Conservation (phyloP, 2,113 vertebrate genomes). For the Oceanites oceanicus region DNA sequence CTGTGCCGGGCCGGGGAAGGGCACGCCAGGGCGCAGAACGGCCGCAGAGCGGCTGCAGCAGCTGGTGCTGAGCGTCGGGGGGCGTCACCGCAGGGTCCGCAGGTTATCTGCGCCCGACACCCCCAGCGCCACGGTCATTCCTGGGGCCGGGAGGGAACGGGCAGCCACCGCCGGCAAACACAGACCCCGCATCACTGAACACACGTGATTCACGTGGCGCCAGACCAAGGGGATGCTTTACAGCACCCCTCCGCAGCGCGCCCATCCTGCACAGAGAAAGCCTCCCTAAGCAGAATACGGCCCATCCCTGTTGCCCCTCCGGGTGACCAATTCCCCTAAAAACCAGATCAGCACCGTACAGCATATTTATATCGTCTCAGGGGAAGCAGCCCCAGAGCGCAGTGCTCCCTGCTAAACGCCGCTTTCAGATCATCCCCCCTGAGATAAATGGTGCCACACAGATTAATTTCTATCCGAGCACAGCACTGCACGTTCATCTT, state of each 20-base stretch:
- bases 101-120: not conserved
- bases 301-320: not conserved
- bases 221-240: not conserved
- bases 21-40: not conserved
- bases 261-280: not conserved
- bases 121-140: not conserved
- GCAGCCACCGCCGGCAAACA: not conserved
- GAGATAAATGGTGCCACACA: not conserved
- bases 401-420: not conserved
- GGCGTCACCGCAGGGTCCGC: not conserved
- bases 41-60: not conserved
- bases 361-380: accelerated
- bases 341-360: not conserved
- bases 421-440: not conserved
- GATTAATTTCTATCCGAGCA: not conserved
- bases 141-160: not conserved
- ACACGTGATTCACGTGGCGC: accelerated
- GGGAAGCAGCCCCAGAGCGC: not conserved
- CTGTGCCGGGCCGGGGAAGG: not conserved
- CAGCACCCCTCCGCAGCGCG: not conserved
- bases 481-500: not conserved
- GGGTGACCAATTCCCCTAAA: not conserved
- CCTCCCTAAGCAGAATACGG: not conserved
- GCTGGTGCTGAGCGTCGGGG: not conserved
- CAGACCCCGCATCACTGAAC: not conserved